These are phyloP conservation scores for Lasaia peninsularis DNA, from an alignment of 1,140 invertebrate species.

Conservation along the genomic window DNA sequence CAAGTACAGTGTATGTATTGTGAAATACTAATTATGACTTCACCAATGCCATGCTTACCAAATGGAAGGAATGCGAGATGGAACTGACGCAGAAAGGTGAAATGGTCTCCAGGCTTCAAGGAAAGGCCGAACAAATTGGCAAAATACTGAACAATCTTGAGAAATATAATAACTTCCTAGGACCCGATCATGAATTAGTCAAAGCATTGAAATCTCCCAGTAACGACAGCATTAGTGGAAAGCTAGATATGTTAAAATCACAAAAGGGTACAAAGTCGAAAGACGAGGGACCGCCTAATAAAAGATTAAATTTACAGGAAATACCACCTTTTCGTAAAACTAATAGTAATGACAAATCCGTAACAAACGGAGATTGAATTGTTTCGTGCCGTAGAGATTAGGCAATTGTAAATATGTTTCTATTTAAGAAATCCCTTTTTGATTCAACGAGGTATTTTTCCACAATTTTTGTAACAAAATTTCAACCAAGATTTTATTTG, in stretches of 20 bases:
- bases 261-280: constrained; percentile 62
- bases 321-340: constrained; percentile 73
- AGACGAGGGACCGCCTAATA: constrained; percentile 68
- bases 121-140: constrained; percentile 93
- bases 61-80: constrained; percentile 91
- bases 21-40: constrained; percentile 63
- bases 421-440: not conserved
- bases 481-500: too few relatives aligned
- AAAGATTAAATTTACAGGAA: constrained; percentile 71
- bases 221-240: constrained; percentile 62
- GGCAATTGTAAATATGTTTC: not conserved
- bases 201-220: constrained; percentile 78
- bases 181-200: constrained; percentile 77
- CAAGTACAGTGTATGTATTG: constrained; percentile 11
- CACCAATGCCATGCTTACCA: constrained; percentile 63
- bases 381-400: not conserved
- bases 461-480: not conserved
- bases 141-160: constrained; percentile 93
- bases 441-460: not conserved
- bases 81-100: constrained; percentile 94
- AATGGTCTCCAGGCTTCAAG: constrained; percentile 92
- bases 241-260: constrained; percentile 53
- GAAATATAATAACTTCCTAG: constrained; percentile 87
- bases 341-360: constrained; percentile 41
- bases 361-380: constrained; percentile 23